These are phyloP conservation scores for Pteromalus puparum DNA, from an alignment of 1,140 invertebrate genomes.

Conservation along the genomic window DNA sequence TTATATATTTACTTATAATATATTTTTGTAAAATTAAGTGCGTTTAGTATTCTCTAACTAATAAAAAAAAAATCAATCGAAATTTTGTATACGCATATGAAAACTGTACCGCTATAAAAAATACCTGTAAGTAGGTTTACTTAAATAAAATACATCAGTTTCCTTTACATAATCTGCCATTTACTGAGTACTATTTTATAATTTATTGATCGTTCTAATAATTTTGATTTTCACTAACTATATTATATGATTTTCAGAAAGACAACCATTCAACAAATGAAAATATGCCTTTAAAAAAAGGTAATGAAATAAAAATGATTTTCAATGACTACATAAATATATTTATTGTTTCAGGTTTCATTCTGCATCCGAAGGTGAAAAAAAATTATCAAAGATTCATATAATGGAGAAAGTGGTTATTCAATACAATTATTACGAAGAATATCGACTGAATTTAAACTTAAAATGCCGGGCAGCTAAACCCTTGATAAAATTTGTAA, in stretches of 20 bases:
- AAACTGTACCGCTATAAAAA: neutral
- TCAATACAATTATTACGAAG: neutral
- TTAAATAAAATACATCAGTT: neutral
- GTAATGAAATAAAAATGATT: neutral
- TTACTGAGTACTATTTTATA: neutral
- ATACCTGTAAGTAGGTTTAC: neutral
- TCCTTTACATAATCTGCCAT: neutral
- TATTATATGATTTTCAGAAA: neutral
- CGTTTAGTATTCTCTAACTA: neutral
- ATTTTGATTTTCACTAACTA: neutral
- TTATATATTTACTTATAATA: neutral
- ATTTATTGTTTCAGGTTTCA: conserved; percentile 1
- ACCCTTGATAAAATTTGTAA: too few relatives aligned
- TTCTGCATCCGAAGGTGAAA: neutral
- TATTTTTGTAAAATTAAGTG: conserved; percentile 22
- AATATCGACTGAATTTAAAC: neutral
- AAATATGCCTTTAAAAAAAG: neutral
- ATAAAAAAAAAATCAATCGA: neutral
- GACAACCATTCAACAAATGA: neutral
- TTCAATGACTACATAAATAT: neutral
- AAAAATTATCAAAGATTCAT: neutral
- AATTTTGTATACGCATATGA: neutral
- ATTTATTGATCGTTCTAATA: too few relatives aligned
- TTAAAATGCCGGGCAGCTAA: neutral
- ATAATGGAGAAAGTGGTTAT: neutral